A percentile compares a stretch with the other conserved stretches of the same genome.
phyloP scores from a whole-genome alignment of 2,113 vertebrate genomes.

The Podilymbus podiceps region DNA sequence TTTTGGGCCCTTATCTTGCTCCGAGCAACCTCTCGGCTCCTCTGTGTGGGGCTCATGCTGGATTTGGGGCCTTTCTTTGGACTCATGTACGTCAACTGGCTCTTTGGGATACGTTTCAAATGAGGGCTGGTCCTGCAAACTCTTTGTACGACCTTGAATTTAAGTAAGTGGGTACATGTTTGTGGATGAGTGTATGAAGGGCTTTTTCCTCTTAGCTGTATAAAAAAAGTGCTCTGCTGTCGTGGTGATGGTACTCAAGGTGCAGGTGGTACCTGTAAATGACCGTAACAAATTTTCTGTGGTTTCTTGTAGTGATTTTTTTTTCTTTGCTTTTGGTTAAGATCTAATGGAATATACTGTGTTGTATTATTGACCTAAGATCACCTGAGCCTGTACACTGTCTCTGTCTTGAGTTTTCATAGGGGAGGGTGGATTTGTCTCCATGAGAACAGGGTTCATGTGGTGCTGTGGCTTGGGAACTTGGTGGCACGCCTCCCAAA shows the following conservation, averaged over 20 bases:
- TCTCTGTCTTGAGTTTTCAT: neutral
- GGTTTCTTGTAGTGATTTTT: neutral
- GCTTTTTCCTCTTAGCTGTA: neutral
- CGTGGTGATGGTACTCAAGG: neutral
- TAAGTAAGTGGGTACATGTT: rapidly evolving
- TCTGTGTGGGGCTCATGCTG: rapidly evolving
- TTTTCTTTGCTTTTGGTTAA: neutral
- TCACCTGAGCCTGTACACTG: neutral
- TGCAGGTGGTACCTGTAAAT: neutral
- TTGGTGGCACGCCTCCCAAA: neutral
- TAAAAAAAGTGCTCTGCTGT: rapidly evolving
- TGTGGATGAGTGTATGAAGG: neutral
- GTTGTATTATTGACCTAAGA: neutral
- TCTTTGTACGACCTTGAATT: neutral
- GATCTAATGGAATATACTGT: neutral
- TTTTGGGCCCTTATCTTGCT: rapidly evolving
- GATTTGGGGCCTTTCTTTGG: neutral
- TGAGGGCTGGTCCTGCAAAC: neutral
- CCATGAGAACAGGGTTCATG: conserved; percentile 7
- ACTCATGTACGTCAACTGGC: rapidly evolving
- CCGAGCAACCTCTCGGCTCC: neutral
- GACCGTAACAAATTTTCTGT: neutral
- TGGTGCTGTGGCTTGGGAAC: conserved; percentile 12
- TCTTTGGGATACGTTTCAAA: rapidly evolving
- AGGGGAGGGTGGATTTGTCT: conserved; percentile 11